Base-by-base conservation (phyloP, 2,113 vertebrate species). In the Ceyx margarethae region DNA sequence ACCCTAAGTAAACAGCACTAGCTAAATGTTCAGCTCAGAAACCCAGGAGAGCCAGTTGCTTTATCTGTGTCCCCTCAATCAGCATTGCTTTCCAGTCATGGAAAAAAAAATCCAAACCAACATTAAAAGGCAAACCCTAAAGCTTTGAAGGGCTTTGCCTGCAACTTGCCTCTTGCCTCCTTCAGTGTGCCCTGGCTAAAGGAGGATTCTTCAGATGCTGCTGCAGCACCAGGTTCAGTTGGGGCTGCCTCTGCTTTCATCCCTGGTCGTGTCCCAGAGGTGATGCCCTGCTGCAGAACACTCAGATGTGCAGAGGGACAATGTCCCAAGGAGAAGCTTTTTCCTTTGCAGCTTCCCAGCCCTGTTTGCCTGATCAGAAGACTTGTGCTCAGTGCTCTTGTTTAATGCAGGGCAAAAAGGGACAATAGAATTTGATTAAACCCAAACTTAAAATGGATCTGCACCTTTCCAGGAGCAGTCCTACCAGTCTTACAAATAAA, bases 81-180 rank as follows among this genome's bases (percentile, higher is more conserved):
- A 79, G 22, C 20, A 43, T 21, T 13, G 14, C 26, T 61, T 80
- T 50, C 5, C 9, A 31, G 28, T 16, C 35, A 69, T 5, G 69
- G n/a, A 11, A 58, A 50, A 71, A 61, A 75, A 40, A 29, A 54
- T 28, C 37, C 37, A 37, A 37, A 25, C 17, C 5, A 6, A 5
- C 7, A 58, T 12, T 58, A 28, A 64, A 37, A 75, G 53, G n/a
- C 18, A 87, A 53, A 5, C 1, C 6, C 10, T 14, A 42, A 43
- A 77, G 22, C 8, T 77, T 76, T 68, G 7, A 29, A 50, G 50
- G 26, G n/a, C 22, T 90, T 51, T 90, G 9, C 35, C 18, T 31
- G 8, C 25, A 43, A 37, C 51, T 56, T 1, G 0, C 16, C 26
- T n/a, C 35, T 65, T 2, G 0, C 21, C 18, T 71, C 18, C 18